A percentile compares a stretch with the other conserved stretches of the same genome.
Evolutionary conservation across 2,113 vertebrate genomes (phyloP).

Genomic region (Indri indri): DNA sequence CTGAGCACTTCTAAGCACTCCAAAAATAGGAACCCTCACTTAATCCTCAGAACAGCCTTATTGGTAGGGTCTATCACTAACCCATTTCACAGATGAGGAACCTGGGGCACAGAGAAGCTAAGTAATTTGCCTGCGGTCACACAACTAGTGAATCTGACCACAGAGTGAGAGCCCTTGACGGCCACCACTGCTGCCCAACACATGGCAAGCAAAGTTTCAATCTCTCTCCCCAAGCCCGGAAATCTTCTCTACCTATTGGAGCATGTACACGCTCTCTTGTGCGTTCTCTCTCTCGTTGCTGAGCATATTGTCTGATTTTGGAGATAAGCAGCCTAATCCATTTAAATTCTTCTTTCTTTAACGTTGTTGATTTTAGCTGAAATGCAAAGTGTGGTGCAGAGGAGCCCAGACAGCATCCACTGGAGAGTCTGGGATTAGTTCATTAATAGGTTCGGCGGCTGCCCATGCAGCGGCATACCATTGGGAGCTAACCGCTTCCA

Average conservation of each 20-base stretch:
- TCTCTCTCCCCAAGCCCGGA: neutral
- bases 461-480: slow-evolving; percentile 81
- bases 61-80: neutral
- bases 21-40: neutral
- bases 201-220: neutral
- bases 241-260: too few relatives aligned
- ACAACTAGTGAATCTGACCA: neutral
- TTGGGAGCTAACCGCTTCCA: slow-evolving; percentile 80
- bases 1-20: neutral
- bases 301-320: neutral
- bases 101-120: neutral
- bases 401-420: slow-evolving; percentile 62
- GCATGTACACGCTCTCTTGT: too few relatives aligned
- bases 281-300: too few relatives aligned
- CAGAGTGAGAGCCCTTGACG: neutral
- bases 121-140: neutral
- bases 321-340: slow-evolving; percentile 11
- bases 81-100: neutral
- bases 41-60: neutral
- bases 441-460: slow-evolving; percentile 80
- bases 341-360: slow-evolving; percentile 51
- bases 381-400: slow-evolving; percentile 60
- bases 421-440: slow-evolving; percentile 80
- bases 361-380: slow-evolving; percentile 76
- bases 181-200: fast-evolving